Base-by-base conservation (phyloP, 2,797 vertebrate genomes). In the Hyperoplus lanceolatus region DNA sequence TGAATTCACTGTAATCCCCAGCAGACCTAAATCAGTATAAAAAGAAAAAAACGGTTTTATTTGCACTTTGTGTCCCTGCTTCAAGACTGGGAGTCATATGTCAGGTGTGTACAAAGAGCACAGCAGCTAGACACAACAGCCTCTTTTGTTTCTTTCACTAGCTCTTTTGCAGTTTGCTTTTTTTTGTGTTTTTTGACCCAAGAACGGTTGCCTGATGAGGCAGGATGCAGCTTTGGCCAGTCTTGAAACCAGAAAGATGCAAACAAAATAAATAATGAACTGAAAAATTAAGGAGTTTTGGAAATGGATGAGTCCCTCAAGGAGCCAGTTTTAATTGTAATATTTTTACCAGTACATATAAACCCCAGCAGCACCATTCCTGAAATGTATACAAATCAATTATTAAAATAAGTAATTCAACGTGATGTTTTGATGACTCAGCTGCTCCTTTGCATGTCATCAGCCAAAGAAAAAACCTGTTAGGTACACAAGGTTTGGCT, bases 41-140 rank as follows among this genome's bases (percentile, higher is more conserved):
- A 49, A 38, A 79, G 12, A 80, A 77, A 82, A 81, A 76, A 79
- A 69, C 51, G 9, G 55, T 84, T 89, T 83, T 45, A 81, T 87
- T 83, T 68, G 80, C 55, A 77, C 77, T 79, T 82, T 64, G 50
- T 82, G 77, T 86, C 77, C 69, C 80, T 77, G 70, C 75, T 88
- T 80, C 74, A 86, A 90, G 54, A 79, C 74, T 11, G 12, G 82
- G 90, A 91, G 86, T 94, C 92, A 85, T 88, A 77, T 93, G 87
- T 94, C 93, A 91, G 85, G 79, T 91, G 89, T 85, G 81, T 77
- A 89, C 84, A 89, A 80, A 85, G 75, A 85, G 63, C 64, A 66
- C 76, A 79, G 57, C 68, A 76, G 83, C 70, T 89, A 75, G 58
- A 76, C 73, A 79, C 70, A 89, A 80, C 42, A 0, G 56, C 70